These are phyloP conservation scores for Anolis carolinensis DNA, from an alignment of 2,113 vertebrate species.

Conservation along the genomic window DNA sequence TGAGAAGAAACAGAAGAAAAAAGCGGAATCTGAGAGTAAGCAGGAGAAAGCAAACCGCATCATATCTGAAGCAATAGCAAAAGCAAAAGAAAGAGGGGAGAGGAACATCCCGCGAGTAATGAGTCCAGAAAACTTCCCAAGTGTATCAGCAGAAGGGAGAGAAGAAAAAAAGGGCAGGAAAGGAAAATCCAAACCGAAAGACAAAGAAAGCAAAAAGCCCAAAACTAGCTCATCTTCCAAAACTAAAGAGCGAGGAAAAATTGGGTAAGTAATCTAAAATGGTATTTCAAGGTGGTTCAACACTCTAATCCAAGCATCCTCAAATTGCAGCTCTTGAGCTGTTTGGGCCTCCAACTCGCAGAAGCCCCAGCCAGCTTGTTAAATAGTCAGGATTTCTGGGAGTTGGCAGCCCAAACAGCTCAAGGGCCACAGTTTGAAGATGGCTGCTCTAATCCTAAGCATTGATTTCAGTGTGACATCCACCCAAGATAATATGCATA, in stretches of 20 bases:
- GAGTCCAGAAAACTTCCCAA: constrained; percentile 97
- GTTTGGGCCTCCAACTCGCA: no score
- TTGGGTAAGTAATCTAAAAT: constrained; percentile 83
- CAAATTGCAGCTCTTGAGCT: no score
- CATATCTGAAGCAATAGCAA: constrained; percentile 96
- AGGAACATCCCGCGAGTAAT: constrained; percentile 97
- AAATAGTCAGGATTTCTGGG: no score
- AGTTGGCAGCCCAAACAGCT: no score
- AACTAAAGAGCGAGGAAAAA: constrained; percentile 93
- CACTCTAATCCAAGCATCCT: neutral
- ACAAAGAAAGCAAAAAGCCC: constrained; percentile 87
- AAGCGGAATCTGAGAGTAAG: constrained; percentile 90
- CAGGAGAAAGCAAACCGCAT: constrained; percentile 99
- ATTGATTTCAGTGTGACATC: neutral
- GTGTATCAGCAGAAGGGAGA: constrained; percentile 84
- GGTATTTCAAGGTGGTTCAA: neutral
- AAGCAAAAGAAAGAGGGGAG: constrained; percentile 93
- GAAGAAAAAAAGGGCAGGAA: constrained; percentile 85
- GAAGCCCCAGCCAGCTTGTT: no score
- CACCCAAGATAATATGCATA: neutral
- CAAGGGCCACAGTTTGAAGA: no score
- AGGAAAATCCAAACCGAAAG: constrained; percentile 86
- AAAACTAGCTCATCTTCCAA: constrained; percentile 86
- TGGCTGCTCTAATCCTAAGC: no score
- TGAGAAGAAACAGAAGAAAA: constrained; percentile 85